Conservation (phyloP, 2,113 vertebrate genomes). For the Phrynosoma blainvillii region DNA sequence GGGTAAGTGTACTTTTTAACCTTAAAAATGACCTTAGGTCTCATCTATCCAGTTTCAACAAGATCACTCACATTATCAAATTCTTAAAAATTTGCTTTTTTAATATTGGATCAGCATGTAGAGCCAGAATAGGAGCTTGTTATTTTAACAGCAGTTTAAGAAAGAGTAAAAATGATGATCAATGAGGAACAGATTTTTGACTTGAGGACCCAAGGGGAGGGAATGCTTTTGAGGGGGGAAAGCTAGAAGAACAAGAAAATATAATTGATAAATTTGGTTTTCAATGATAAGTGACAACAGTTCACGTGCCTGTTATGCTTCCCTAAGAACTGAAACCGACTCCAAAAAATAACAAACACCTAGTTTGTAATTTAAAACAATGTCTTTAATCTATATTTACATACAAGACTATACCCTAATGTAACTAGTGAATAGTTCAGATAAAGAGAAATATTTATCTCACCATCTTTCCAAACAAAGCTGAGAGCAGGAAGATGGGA, state of each 20-base stretch:
- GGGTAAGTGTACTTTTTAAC: neutral
- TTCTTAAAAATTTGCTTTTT: constrained; percentile 8
- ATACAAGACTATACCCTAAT: no score
- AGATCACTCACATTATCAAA: constrained; percentile 25
- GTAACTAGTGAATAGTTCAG: no score
- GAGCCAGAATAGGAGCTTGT: neutral
- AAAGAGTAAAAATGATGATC: constrained; percentile 12
- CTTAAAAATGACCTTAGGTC: neutral
- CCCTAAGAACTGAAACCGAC: no score
- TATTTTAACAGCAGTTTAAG: constrained; percentile 13
- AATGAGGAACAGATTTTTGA: neutral
- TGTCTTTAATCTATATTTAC: no score
- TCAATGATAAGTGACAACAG: constrained; percentile 48
- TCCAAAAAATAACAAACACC: no score
- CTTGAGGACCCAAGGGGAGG: neutral
- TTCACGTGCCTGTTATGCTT: neutral
- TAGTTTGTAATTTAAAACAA: no score
- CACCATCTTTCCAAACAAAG: no score
- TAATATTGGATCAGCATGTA: constrained; percentile 1
- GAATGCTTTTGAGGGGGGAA: neutral
- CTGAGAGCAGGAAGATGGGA: no score
- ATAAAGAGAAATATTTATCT: no score
- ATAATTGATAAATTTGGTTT: constrained; percentile 42
- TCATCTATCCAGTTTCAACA: neutral
- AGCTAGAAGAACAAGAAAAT: constrained; percentile 22